phyloP scores from a whole-genome alignment of 2,888 invertebrate species.

The Thymelicus sylvestris region DNA sequence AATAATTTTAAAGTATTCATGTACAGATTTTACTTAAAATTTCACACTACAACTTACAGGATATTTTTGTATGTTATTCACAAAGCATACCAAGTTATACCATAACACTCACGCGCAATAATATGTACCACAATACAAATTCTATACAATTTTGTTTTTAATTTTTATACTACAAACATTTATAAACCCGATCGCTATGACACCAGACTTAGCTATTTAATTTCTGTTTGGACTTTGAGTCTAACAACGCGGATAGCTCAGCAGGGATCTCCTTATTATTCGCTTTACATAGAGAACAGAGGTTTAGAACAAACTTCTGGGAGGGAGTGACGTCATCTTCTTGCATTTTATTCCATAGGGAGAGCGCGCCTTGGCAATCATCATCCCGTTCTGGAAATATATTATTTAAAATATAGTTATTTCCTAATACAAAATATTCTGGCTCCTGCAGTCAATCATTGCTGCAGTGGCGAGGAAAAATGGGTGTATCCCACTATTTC shows the following conservation, averaged over 20 bases:
- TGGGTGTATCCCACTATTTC: no score
- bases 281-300: constrained; percentile 63
- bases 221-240: constrained; percentile 51
- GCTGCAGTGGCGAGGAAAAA: no score
- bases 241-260: constrained; percentile 56
- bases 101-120: not conserved
- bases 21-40: not conserved
- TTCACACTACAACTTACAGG: not conserved
- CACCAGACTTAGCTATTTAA: constrained; percentile 9
- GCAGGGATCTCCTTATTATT: constrained; percentile 64
- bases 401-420: not conserved
- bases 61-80: not conserved
- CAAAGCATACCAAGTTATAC: not conserved
- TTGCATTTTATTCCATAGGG: constrained; percentile 77
- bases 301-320: constrained; percentile 66
- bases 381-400: constrained; percentile 75
- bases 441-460: no score
- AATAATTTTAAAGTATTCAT: constrained; percentile 34
- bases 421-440: no score
- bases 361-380: constrained; percentile 68
- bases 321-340: constrained; percentile 70
- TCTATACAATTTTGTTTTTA: no score
- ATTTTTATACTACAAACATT: no score
- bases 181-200: no score
- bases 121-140: no score